A percentile compares a stretch with the other conserved stretches of the same genome.
Conservation (phyloP, 2,113 vertebrate species). For the Ondatra zibethicus region DNA sequence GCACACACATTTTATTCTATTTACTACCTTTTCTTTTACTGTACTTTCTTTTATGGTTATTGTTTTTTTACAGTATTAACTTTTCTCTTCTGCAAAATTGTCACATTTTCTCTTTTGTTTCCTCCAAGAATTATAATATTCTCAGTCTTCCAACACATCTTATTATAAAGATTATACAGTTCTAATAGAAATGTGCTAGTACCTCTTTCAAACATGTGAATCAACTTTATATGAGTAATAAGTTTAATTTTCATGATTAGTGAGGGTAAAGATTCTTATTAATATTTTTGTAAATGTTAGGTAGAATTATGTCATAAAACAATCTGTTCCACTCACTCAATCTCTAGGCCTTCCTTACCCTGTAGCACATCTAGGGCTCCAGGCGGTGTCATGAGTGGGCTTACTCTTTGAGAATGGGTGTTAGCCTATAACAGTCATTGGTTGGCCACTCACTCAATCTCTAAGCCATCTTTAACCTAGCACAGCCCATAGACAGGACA, state of each 20-base stretch:
- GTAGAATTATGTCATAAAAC: not conserved
- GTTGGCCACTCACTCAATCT: too few relatives aligned
- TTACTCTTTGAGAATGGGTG: too few relatives aligned
- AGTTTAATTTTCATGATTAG: not conserved
- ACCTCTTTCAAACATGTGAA: not conserved
- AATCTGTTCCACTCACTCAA: too few relatives aligned
- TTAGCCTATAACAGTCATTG: too few relatives aligned
- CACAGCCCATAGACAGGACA: too few relatives aligned
- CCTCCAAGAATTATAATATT: not conserved
- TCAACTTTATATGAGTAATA: not conserved
- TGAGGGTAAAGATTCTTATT: not conserved
- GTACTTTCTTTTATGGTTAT: not conserved
- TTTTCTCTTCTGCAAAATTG: not conserved
- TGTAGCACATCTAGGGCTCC: too few relatives aligned
- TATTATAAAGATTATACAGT: not conserved
- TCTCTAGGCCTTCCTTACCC: too few relatives aligned
- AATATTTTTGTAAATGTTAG: not conserved
- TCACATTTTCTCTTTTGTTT: not conserved
- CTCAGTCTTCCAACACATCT: not conserved
- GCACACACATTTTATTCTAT: not conserved
- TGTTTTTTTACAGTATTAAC: not conserved
- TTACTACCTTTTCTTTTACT: not conserved
- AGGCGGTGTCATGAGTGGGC: too few relatives aligned
- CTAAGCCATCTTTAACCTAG: too few relatives aligned
- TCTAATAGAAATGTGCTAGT: not conserved